Conservation (phyloP, 2,888 invertebrate genomes). For the Euphydryas editha region DNA sequence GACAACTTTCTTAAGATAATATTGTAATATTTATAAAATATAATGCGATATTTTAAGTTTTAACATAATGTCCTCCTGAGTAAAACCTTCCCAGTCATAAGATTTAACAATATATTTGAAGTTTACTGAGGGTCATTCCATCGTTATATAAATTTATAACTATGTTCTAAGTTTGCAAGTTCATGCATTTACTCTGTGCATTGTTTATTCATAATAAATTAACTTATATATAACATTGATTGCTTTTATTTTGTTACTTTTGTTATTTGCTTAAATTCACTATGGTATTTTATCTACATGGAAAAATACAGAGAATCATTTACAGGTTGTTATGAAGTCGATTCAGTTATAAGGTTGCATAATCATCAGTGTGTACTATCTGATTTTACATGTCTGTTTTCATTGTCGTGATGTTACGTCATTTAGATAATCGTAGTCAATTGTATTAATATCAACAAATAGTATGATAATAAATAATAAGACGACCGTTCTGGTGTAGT, state of each 20-base stretch:
- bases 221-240: slow-evolving; percentile 61
- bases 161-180: slow-evolving; percentile 74
- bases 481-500: too few species aligned
- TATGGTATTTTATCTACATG: not conserved
- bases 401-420: not conserved
- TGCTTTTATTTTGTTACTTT: slow-evolving; percentile 35
- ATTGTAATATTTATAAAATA: slow-evolving; percentile 63
- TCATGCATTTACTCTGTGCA: slow-evolving; percentile 81
- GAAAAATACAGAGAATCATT: slow-evolving; percentile 21
- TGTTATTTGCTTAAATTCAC: not conserved
- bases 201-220: slow-evolving; percentile 81
- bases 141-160: slow-evolving; percentile 69
- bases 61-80: slow-evolving; percentile 74
- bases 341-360: slow-evolving; percentile 34
- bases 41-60: slow-evolving; percentile 78
- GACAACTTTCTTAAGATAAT: slow-evolving; percentile 86
- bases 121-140: slow-evolving; percentile 79
- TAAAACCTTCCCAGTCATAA: slow-evolving; percentile 74
- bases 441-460: not conserved
- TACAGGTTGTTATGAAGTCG: slow-evolving; percentile 35
- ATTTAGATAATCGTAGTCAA: not conserved
- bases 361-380: slow-evolving; percentile 22
- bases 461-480: not conserved
- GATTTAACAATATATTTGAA: slow-evolving; percentile 56
- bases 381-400: slow-evolving; percentile 9